phyloP scores from a whole-genome alignment of 1,140 invertebrate species.

The Chelonus insularis region DNA sequence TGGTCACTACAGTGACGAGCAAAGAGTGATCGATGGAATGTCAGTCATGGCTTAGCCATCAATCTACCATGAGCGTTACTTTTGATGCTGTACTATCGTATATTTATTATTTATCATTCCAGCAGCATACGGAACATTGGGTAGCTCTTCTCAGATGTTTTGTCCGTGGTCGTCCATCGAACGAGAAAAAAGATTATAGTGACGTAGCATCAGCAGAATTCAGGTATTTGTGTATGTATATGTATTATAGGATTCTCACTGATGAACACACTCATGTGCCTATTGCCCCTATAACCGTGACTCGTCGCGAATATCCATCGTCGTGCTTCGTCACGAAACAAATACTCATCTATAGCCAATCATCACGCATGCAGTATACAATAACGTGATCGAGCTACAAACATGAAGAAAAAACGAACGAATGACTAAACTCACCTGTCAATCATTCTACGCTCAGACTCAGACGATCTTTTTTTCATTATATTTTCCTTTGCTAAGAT shows the following conservation, averaged over 20 bases:
- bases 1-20: too few species aligned
- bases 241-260: background rate
- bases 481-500: background rate
- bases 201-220: constrained; percentile 45
- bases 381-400: constrained; percentile 37
- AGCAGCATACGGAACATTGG: constrained; percentile 38
- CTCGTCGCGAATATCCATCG: constrained; percentile 30
- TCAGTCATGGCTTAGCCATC: constrained; percentile 58
- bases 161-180: constrained; percentile 15
- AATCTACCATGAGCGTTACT: constrained; percentile 45
- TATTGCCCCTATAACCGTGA: constrained; percentile 33
- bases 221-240: constrained; percentile 7
- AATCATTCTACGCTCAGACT: constrained; percentile 39
- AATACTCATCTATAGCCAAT: constrained; percentile 49
- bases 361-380: constrained; percentile 40
- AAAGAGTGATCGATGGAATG: constrained; percentile 57
- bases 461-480: constrained; percentile 10
- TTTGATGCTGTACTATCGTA: constrained; percentile 25
- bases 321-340: constrained; percentile 57
- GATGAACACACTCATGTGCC: constrained; percentile 9
- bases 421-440: constrained; percentile 50
- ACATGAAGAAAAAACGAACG: constrained; percentile 16
- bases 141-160: constrained; percentile 24
- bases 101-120: constrained; percentile 59
- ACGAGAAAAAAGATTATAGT: constrained; percentile 29